These are phyloP conservation scores for Tachycineta bicolor DNA, from an alignment of 2,113 vertebrate species.

Conservation along the genomic window DNA sequence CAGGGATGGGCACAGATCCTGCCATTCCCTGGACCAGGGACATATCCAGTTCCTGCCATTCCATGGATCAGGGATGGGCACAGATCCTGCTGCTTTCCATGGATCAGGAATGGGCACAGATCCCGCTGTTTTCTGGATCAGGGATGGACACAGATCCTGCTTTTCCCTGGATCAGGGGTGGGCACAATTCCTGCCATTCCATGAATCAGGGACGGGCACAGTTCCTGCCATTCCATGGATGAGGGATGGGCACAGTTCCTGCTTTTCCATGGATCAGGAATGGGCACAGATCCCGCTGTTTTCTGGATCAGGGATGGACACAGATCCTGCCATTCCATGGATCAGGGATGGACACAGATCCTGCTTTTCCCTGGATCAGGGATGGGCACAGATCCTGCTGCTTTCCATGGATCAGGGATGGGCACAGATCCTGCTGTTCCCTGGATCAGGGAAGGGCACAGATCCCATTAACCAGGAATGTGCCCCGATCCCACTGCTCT, in stretches of 20 bases:
- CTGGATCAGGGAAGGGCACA: neutral
- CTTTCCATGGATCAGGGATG: neutral
- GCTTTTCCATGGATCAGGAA: no score
- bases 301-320: neutral
- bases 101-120: no score
- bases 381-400: neutral
- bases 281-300: neutral
- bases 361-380: neutral
- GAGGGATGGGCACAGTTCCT: neutral
- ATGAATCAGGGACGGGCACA: no score
- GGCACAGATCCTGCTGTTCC: fast-evolving
- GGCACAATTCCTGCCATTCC: no score
- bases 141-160: no score
- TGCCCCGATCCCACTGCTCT: neutral
- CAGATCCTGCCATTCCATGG: neutral
- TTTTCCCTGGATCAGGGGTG: no score
- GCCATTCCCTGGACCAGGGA: neutral
- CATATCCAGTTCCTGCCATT: neutral
- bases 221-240: neutral
- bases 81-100: neutral
- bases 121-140: no score
- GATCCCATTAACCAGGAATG: no score
- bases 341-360: neutral
- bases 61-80: no score
- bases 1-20: neutral